These are phyloP conservation scores for Anolis carolinensis DNA, from an alignment of 2,113 vertebrate genomes.

Conservation along the genomic window DNA sequence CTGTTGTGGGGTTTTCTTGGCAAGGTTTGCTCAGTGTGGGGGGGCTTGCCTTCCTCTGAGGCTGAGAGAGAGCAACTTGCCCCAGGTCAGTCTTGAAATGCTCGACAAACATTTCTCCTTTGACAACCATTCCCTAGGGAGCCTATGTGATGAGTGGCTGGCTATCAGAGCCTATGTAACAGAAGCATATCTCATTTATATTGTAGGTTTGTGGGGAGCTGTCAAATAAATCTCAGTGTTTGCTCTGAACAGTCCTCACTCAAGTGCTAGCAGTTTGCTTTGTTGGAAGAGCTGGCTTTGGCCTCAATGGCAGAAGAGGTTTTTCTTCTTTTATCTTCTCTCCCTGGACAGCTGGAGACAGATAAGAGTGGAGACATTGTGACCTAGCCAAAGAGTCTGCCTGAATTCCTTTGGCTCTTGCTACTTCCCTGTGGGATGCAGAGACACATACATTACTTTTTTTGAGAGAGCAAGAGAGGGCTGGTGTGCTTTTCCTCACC, in stretches of 20 bases:
- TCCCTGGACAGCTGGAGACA: conserved; percentile 62
- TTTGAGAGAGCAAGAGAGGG: background rate
- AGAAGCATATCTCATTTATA: conserved; percentile 33
- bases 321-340: conserved; percentile 64
- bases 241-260: conserved; percentile 61
- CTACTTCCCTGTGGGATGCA: background rate
- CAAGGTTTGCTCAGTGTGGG: too few species aligned
- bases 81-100: background rate
- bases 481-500: conserved; percentile 21
- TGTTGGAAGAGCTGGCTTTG: conserved; percentile 43
- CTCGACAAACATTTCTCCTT: conserved; percentile 50
- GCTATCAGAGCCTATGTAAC: conserved; percentile 34
- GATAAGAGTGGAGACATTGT: conserved; percentile 63
- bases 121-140: background rate
- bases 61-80: too few species aligned
- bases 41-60: too few species aligned
- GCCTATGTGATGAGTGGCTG: conserved; percentile 10
- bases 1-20: too few species aligned
- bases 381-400: conserved; percentile 54
- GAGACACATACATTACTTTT: background rate
- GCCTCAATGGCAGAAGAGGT: conserved; percentile 47
- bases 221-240: conserved; percentile 54
- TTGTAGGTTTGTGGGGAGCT: conserved; percentile 45
- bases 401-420: conserved; percentile 49
- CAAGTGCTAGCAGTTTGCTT: conserved; percentile 56